Conservation (phyloP, 2,797 vertebrate species). For the Thripadectes ignobilis region DNA sequence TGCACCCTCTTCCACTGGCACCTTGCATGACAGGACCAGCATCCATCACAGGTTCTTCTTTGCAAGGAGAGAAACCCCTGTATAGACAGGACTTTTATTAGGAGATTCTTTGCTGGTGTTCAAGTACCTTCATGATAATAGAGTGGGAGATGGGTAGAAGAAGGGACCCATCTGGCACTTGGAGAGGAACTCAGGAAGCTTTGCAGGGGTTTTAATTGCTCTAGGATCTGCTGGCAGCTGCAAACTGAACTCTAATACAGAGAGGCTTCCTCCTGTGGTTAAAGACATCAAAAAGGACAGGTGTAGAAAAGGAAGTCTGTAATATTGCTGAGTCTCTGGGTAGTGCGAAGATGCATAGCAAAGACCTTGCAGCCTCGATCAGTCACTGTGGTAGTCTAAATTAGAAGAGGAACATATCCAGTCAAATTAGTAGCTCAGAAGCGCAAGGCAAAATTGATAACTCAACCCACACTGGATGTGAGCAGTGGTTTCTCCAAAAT, state of each 20-base stretch:
- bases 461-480: not conserved
- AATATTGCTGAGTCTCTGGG: not conserved
- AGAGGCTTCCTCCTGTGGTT: slow-evolving; percentile 9
- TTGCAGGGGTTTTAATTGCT: not conserved
- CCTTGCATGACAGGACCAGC: not conserved
- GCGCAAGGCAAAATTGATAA: not conserved
- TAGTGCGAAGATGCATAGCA: not conserved
- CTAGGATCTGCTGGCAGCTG: slow-evolving; percentile 4
- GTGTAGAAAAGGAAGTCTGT: not conserved
- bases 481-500: not conserved
- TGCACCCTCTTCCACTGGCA: not conserved
- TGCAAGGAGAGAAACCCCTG: not conserved
- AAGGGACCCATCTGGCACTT: not conserved
- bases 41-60: not conserved
- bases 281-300: not conserved
- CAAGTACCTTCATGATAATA: not conserved
- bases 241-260: not conserved
- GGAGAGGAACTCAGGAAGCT: not conserved
- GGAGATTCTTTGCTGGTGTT: not conserved
- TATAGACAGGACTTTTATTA: not conserved
- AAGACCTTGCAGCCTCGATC: not conserved
- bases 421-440: not conserved
- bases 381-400: not conserved
- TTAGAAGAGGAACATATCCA: not conserved
- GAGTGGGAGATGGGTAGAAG: not conserved